Conservation (phyloP, 1,140 invertebrate species). For the Mizuhopecten yessoensis region DNA sequence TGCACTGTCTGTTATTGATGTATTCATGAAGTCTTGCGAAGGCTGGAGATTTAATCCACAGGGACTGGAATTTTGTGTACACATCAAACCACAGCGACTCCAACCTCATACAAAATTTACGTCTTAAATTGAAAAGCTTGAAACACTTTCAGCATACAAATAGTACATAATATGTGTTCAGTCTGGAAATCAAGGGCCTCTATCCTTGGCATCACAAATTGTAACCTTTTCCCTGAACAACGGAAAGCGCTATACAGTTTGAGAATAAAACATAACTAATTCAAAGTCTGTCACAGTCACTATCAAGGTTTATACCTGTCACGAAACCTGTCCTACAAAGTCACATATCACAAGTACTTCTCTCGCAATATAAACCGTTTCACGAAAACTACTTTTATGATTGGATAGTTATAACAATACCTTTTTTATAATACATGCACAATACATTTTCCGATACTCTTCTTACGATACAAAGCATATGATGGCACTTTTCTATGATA, state of each 20-base stretch:
- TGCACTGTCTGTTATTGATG: not conserved
- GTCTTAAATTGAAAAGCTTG: slow-evolving; percentile 15
- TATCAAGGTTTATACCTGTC: not conserved
- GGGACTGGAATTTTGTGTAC: not conserved
- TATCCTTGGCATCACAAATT: not conserved
- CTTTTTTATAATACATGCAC: too few relatives aligned
- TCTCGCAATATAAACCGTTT: too few relatives aligned
- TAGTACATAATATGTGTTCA: not conserved
- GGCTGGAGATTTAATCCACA: not conserved
- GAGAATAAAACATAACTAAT: not conserved
- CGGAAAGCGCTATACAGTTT: not conserved
- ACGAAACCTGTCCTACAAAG: too few relatives aligned
- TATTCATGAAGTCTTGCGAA: not conserved
- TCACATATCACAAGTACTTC: too few relatives aligned
- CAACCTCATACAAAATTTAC: slow-evolving; percentile 13
- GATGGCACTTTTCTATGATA: too few relatives aligned
- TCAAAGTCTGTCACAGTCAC: not conserved
- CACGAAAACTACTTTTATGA: too few relatives aligned
- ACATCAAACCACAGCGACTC: slow-evolving; percentile 30
- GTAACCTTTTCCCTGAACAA: not conserved
- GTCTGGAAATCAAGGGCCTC: not conserved
- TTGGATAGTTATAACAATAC: too few relatives aligned
- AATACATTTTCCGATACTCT: too few relatives aligned
- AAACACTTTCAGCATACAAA: slow-evolving; percentile 4
- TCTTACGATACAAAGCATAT: too few relatives aligned